These are phyloP conservation scores for Aldabrachelys gigantea DNA, from an alignment of 2,113 vertebrate genomes.

Conservation along the genomic window DNA sequence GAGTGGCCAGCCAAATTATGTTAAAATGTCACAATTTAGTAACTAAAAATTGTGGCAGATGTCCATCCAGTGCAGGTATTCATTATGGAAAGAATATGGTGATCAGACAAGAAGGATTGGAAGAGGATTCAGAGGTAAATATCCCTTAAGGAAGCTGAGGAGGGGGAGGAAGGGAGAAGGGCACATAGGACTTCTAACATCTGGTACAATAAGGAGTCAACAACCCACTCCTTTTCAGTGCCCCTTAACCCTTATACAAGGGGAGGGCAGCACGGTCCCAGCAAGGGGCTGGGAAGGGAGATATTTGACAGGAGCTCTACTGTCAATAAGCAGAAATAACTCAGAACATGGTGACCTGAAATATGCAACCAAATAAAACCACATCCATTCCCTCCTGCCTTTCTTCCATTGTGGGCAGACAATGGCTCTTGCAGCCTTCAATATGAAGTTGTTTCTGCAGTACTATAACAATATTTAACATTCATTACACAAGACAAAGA, in stretches of 20 bases:
- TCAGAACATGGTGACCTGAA: not conserved
- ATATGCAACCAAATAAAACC: not conserved
- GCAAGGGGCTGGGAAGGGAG: not conserved
- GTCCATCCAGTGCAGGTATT: not conserved
- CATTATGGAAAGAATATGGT: not conserved
- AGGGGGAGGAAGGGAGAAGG: no score
- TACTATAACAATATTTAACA: not conserved
- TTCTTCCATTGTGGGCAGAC: not conserved
- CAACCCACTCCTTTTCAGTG: not conserved
- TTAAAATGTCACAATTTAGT: not conserved
- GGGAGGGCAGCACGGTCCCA: not conserved
- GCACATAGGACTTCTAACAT: not conserved
- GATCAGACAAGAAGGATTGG: not conserved
- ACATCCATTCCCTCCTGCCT: not conserved
- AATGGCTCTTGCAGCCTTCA: not conserved
- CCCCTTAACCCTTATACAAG: not conserved
- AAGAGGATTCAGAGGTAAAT: not conserved
- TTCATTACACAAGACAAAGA: not conserved
- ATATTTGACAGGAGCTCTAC: not conserved
- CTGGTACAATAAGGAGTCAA: not conserved
- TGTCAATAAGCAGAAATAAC: not conserved
- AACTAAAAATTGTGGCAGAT: not conserved
- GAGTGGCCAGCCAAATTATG: not conserved
- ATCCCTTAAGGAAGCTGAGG: not conserved
- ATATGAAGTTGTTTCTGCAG: no score